Evolutionary conservation across 2,797 vertebrate species (phyloP).

Genomic region (Onychomys torridus): DNA sequence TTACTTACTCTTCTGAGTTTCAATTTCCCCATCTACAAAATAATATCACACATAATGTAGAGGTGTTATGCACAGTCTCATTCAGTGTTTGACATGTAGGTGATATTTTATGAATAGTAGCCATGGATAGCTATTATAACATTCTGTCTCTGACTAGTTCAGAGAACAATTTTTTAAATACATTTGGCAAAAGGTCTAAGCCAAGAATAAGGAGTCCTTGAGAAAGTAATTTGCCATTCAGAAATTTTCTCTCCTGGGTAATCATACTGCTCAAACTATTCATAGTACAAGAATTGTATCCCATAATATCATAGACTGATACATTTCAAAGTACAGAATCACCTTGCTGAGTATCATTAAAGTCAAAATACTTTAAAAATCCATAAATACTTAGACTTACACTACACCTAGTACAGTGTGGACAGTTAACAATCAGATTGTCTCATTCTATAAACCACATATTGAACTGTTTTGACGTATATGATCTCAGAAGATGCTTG

Average conservation of each 20-base stretch:
- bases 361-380: background rate
- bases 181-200: background rate
- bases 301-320: background rate
- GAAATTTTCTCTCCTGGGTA: background rate
- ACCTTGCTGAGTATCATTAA: background rate
- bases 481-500: background rate
- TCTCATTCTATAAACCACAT: background rate
- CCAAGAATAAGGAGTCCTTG: background rate
- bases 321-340: background rate
- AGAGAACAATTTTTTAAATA: background rate
- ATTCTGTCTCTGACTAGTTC: background rate
- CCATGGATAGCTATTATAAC: background rate
- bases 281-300: background rate
- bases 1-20: background rate
- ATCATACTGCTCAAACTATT: background rate
- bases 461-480: background rate
- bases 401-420: background rate
- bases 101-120: background rate
- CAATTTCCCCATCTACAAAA: background rate
- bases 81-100: background rate
- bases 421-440: background rate
- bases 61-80: background rate
- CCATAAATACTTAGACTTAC: background rate
- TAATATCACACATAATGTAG: background rate
- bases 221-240: background rate